Percentiles rank a stretch among this genome's conserved stretches.
phyloP scores from a whole-genome alignment of 2,113 vertebrate species.

The Callaeas wilsoni region DNA sequence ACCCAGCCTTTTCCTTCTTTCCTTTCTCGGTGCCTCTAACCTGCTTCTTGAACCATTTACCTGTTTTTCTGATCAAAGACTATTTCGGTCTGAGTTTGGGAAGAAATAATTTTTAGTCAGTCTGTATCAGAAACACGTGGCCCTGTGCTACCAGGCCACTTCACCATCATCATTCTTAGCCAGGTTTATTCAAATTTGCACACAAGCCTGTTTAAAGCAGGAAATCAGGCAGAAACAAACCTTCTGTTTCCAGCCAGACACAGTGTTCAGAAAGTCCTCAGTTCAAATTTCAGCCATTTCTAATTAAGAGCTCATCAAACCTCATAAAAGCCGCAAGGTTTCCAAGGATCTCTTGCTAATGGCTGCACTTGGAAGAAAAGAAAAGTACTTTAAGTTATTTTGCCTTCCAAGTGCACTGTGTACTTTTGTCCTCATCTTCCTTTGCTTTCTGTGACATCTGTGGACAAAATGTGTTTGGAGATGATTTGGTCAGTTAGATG shows the following conservation, averaged over 20 bases:
- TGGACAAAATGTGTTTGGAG: conserved; percentile 15
- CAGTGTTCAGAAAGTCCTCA: neutral
- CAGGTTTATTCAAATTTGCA: neutral
- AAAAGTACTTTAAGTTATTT: neutral
- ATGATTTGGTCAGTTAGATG: neutral
- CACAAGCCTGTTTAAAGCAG: neutral
- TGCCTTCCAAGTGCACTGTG: conserved; percentile 16
- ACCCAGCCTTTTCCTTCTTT: neutral
- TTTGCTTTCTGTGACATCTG: neutral
- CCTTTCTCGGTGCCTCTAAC: neutral
- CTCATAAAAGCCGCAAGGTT: neutral
- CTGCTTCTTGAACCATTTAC: neutral
- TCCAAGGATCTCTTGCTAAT: conserved; percentile 28
- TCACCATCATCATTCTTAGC: neutral
- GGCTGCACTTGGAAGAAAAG: neutral
- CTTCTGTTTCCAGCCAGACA: neutral
- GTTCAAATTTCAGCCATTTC: conserved; percentile 45
- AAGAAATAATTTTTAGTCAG: neutral
- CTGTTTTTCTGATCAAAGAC: neutral
- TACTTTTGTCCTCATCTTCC: neutral
- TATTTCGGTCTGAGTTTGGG: neutral
- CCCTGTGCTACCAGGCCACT: neutral
- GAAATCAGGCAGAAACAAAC: conserved; percentile 16
- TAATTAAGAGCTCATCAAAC: conserved; percentile 51
- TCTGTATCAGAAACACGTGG: neutral